Evolutionary conservation across 2,888 invertebrate genomes (phyloP), one percentile per base, ranked within the genome.

Genomic region (Meta bourneti): DNA sequence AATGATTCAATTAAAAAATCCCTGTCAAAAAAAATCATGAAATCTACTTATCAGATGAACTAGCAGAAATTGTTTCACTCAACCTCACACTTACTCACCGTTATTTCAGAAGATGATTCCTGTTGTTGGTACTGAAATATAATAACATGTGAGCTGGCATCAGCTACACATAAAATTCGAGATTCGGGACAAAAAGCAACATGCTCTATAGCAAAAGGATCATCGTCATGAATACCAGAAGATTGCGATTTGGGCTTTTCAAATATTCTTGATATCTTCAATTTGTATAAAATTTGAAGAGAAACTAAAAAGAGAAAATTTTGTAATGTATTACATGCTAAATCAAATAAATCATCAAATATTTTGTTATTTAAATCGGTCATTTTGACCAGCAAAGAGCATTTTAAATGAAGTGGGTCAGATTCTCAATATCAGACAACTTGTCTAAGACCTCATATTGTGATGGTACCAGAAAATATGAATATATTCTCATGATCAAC

Each of bases 141-240:
- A 94, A 99, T 96, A 94, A 99, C 98, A 96, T 99, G 99, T 93
- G 97, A 97, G 94, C 98, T 97, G 92, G 98, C 97, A 86, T 98
- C 98, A 92, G 98, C 98, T 87, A 99, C 97, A 94, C 97, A 97
- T 94, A 99, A 96, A 94, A 97, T 96, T 85, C 98, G 96, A 94
- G 98, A 98, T 96, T 99, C 99, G 16, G 98, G 97, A 95, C 99
- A 99, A 94, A 99, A 96, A 94, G 97, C 97, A 94, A 98, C 96
- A 95, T 97, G 96, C 95, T 98, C 98, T 94, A 99, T 96, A 92
- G 98, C 98, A 95, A 98, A 97, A 74, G 98, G 98, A 94, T 98
- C 97, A 93, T 98, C 98, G 94, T 97, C 92, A 84, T 95, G 95
- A 89, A 95, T 95, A 71, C 93, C 93, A 48, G 93, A 72, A 86